Evolutionary conservation across 1,140 invertebrate genomes (phyloP).

Genomic region (Drosophila eugracilis): DNA sequence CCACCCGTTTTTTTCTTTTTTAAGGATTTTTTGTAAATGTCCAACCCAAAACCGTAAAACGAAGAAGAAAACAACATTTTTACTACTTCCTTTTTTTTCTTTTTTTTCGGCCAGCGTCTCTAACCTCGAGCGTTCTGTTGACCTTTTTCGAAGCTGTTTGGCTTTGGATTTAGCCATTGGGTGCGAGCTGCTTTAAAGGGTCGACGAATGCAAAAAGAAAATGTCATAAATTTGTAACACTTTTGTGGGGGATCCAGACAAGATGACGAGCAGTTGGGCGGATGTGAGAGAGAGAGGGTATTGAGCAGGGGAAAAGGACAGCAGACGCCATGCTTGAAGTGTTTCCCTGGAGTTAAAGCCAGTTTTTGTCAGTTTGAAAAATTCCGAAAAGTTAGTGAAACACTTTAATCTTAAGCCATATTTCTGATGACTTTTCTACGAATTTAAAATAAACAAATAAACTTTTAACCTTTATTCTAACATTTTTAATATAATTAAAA

Average conservation of each 20-base stretch:
- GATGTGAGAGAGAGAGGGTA: no score
- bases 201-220: conserved; percentile 67
- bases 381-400: neutral
- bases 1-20: conserved; percentile 14
- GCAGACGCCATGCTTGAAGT: conserved; percentile 30
- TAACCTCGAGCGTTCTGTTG: conserved; percentile 76
- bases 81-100: conserved; percentile 68
- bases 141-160: conserved; percentile 69
- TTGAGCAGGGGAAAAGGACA: neutral
- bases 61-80: conserved; percentile 68
- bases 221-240: conserved; percentile 82
- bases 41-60: conserved; percentile 76
- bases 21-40: conserved; percentile 55
- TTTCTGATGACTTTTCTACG: no score
- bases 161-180: conserved; percentile 52
- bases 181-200: conserved; percentile 59
- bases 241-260: conserved; percentile 43
- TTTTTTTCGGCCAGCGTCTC: conserved; percentile 27
- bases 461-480: no score
- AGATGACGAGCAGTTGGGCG: conserved; percentile 19
- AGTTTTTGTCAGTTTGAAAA: neutral
- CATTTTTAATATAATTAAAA: no score
- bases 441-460: no score
- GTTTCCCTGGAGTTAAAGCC: conserved; percentile 9
- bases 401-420: no score